These are phyloP conservation scores for Eospalax fontanierii DNA, from an alignment of 2,797 vertebrate species.

Conservation along the genomic window DNA sequence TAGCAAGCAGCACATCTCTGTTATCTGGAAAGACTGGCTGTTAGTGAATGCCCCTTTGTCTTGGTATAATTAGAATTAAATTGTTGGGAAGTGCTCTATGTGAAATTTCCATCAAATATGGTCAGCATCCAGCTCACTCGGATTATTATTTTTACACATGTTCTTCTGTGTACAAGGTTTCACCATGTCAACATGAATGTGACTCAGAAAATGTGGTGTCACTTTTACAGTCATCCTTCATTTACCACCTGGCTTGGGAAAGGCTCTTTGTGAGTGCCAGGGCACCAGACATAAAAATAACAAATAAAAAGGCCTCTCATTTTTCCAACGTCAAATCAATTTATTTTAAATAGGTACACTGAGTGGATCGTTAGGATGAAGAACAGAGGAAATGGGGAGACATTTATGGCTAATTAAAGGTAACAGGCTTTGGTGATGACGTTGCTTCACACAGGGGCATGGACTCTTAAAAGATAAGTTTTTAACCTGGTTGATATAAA, in stretches of 20 bases:
- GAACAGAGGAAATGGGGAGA: neutral
- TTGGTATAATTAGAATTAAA: neutral
- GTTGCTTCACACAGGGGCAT: neutral
- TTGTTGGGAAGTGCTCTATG: neutral
- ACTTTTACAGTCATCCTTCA: neutral
- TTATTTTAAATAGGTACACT: slow-evolving; percentile 42
- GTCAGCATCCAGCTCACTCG: neutral
- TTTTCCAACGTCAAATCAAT: neutral
- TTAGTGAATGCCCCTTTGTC: neutral
- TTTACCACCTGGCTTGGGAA: slow-evolving; percentile 51
- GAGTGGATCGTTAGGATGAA: neutral
- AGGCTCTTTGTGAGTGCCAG: slow-evolving; percentile 34
- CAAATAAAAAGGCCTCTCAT: neutral
- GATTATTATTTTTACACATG: slow-evolving; percentile 57
- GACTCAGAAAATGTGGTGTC: slow-evolving; percentile 47
- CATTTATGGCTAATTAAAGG: neutral
- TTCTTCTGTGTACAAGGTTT: slow-evolving; percentile 7
- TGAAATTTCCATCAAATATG: neutral
- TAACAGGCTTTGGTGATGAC: neutral
- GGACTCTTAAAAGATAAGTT: neutral
- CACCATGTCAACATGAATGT: slow-evolving; percentile 35
- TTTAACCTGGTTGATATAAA: neutral
- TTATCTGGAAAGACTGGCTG: neutral
- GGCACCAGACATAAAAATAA: slow-evolving; percentile 31
- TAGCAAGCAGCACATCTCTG: slow-evolving; percentile 16